Evolutionary conservation across 2,113 vertebrate genomes (phyloP), one percentile per base, ranked within the genome.

Genomic region (Platichthys flesus): DNA sequence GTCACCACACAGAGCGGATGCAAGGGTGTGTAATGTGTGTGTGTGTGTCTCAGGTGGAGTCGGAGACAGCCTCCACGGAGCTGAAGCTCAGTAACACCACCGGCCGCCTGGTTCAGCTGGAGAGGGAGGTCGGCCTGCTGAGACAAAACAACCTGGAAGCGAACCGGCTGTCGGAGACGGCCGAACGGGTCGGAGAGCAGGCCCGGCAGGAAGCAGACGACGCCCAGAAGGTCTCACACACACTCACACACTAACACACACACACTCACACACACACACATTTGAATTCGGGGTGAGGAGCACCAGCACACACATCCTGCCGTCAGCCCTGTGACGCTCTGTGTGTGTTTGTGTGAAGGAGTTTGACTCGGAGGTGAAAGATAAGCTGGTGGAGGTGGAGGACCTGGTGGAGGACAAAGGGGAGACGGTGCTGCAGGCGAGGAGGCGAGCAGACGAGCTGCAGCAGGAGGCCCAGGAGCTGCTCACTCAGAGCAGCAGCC

Each of bases 381-480:
- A 93, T 76, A 95, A 95, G 71, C 96, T 96, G 8, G 91, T 80
- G 40, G 88, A 91, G 0, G 94, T 93, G 60, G 93, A 96, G 84
- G 93, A 92, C 3, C 90, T 96, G 88, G 94, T 97, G 71, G 94
- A 92, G 62, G 90, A 94, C 67, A 98, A 95, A 89, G 95, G 94
- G 0, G 93, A 94, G 60, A 88, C 93, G 9, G 95, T 96, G 0
- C 93, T 93, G 4, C 93, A 93, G 12, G 97, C 96, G 13, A 94
- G 93, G 87, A 95, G 92, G 85, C 96, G 90, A 85, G 97, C 96
- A 0, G 84, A 95, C 26, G 31, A 92, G 52, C 87, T 99, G 71
- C 96, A 96, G 77, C 93, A 94, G 55, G 96, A 99, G 91, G 98
- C 97, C 45, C 95, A 91, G 87, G 90, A 94, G 20, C 91, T 99